Conservation (phyloP, 2,113 vertebrate genomes). For the Lipotes vexillifer region DNA sequence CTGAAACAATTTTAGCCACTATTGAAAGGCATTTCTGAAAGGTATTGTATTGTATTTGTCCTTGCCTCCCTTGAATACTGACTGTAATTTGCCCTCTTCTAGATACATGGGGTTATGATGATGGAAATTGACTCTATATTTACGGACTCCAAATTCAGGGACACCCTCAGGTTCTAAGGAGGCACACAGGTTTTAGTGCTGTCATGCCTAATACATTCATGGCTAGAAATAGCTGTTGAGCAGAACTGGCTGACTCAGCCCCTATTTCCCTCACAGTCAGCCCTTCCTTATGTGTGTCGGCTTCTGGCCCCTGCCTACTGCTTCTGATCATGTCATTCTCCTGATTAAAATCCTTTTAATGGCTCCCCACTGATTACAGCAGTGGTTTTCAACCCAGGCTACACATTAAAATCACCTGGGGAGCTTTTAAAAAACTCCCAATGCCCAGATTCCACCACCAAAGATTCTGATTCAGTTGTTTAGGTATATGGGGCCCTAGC, state of each 20-base stretch:
- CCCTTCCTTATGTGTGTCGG: background rate
- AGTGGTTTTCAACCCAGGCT: background rate
- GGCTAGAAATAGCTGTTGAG: background rate
- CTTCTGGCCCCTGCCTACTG: background rate
- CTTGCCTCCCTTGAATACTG: background rate
- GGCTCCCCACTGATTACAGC: background rate
- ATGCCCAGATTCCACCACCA: background rate
- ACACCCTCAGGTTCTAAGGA: background rate
- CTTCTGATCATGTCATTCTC: background rate
- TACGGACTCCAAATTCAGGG: background rate
- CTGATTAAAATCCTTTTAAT: background rate
- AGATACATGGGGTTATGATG: background rate
- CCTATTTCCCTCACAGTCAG: background rate
- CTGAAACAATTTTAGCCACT: background rate
- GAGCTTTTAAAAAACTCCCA: background rate
- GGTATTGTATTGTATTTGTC: background rate
- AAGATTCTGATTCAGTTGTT: background rate
- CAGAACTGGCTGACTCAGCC: background rate
- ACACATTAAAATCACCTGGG: background rate
- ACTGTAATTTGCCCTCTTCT: background rate
- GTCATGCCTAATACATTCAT: background rate
- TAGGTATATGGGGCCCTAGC: background rate
- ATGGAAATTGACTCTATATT: background rate
- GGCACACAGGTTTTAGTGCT: background rate
- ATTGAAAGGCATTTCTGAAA: constrained; percentile 22